Evolutionary conservation across 2,113 vertebrate species (phyloP).

Genomic region (Alouatta palliata): DNA sequence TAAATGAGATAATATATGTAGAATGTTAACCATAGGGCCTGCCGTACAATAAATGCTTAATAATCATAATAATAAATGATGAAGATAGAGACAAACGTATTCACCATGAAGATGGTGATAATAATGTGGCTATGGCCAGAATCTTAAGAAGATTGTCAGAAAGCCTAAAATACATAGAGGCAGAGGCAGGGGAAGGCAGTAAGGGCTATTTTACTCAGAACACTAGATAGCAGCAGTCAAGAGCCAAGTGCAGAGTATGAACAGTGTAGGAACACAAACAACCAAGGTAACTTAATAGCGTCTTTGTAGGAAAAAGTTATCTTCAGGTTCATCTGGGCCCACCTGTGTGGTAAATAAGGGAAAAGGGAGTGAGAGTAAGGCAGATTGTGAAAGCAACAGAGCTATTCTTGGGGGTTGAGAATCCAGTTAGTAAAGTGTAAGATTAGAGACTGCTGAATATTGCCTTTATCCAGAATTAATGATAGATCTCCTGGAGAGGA

Average conservation of each 20-base stretch:
- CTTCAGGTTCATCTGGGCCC: conserved; percentile 8
- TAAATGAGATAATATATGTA: conserved; percentile 49
- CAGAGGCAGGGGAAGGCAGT: background rate
- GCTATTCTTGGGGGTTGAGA: conserved; percentile 10
- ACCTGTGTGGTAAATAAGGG: background rate
- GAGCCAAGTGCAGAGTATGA: conserved; percentile 18
- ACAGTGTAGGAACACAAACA: background rate
- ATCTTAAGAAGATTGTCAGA: conserved; percentile 10
- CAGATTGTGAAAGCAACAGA: conserved; percentile 30
- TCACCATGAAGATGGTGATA: background rate
- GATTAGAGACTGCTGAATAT: background rate
- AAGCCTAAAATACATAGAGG: conserved; percentile 29
- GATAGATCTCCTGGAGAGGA: background rate
- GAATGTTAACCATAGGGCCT: background rate
- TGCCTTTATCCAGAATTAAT: conserved; percentile 21
- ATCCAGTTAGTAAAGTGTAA: conserved; percentile 22
- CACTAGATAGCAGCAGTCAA: conserved; percentile 18
- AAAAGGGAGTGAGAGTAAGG: conserved; percentile 3
- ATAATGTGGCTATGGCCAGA: background rate
- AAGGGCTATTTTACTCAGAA: conserved; percentile 31
- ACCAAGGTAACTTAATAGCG: background rate
- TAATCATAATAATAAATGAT: background rate
- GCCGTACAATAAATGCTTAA: conserved; percentile 36
- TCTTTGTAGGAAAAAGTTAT: conserved; percentile 23
- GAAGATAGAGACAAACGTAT: conserved; percentile 19